phyloP scores from a whole-genome alignment of 35 echinoderm and acorn worm species.

The Stichopus chloronotus region DNA sequence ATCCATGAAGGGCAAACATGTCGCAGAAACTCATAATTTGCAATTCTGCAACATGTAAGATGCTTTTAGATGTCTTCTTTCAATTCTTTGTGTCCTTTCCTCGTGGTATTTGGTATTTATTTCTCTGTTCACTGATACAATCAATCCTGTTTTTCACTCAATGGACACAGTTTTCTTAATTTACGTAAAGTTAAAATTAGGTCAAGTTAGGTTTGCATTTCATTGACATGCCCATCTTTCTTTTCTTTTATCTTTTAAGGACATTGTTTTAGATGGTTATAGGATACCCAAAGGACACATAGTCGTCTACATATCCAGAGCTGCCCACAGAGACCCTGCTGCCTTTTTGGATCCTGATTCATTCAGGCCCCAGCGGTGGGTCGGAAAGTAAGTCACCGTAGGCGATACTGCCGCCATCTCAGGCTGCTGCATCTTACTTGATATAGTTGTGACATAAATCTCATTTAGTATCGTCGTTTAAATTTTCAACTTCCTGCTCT shows the following conservation, averaged over 20 bases:
- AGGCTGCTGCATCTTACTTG: background rate
- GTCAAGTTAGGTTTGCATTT: too few relatives aligned
- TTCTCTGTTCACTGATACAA: too few relatives aligned
- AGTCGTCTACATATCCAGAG: slow-evolving; percentile 81
- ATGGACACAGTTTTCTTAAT: too few relatives aligned
- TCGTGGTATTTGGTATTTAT: too few relatives aligned
- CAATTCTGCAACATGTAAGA: too few relatives aligned
- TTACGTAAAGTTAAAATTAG: too few relatives aligned
- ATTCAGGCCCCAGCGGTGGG: slow-evolving; percentile 87
- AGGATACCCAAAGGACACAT: slow-evolving; percentile 85
- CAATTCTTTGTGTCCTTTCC: too few relatives aligned
- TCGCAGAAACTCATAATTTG: too few relatives aligned
- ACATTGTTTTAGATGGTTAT: slow-evolving; percentile 88
- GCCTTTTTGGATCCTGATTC: slow-evolving; percentile 77
- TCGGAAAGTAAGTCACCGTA: background rate
- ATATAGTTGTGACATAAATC: background rate
- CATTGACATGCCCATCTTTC: background rate
- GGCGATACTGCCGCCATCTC: background rate
- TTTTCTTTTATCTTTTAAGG: slow-evolving; percentile 58
- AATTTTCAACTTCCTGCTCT: background rate
- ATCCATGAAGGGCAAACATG: too few relatives aligned
- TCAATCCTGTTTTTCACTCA: too few relatives aligned
- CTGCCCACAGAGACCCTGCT: slow-evolving; percentile 90
- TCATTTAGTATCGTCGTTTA: background rate
- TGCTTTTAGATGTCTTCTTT: too few relatives aligned